Evolutionary conservation across 2,888 invertebrate genomes (phyloP).

Genomic region (Aricia artaxerxes): DNA sequence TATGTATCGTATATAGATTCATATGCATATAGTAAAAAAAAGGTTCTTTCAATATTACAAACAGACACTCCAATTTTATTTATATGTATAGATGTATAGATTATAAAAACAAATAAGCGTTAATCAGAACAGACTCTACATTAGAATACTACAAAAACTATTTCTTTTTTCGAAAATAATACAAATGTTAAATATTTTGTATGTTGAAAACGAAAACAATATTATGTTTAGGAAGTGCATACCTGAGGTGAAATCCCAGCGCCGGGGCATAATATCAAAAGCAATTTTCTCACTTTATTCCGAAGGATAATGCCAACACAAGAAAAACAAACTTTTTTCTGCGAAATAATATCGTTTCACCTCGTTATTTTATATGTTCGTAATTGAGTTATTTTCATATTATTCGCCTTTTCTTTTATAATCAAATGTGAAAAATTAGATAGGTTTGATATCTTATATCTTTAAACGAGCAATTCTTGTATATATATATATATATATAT

Average conservation of each 20-base stretch:
- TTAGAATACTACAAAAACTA: neutral
- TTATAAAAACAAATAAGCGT: neutral
- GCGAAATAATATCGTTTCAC: slow-evolving; percentile 2
- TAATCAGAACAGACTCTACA: neutral
- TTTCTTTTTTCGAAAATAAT: neutral
- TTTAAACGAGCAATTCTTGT: no score
- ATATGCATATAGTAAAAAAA: no score
- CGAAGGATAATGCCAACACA: slow-evolving; percentile 11
- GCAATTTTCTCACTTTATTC: slow-evolving; percentile 14
- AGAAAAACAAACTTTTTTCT: slow-evolving; percentile 12
- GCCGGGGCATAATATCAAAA: slow-evolving; percentile 16
- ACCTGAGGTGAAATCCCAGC: slow-evolving; percentile 1
- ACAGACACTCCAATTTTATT: no score
- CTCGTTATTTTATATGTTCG: neutral
- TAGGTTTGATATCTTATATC: neutral
- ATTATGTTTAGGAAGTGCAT: slow-evolving; percentile 15
- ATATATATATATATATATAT: no score
- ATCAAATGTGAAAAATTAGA: neutral
- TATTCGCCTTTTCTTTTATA: neutral
- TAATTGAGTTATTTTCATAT: neutral
- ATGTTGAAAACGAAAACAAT: slow-evolving; percentile 15
- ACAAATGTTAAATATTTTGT: neutral
- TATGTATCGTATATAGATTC: no score
- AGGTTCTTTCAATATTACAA: no score
- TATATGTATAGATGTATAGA: no score